Conservation (phyloP, 2,113 vertebrate species). For the Corvus hawaiiensis region DNA sequence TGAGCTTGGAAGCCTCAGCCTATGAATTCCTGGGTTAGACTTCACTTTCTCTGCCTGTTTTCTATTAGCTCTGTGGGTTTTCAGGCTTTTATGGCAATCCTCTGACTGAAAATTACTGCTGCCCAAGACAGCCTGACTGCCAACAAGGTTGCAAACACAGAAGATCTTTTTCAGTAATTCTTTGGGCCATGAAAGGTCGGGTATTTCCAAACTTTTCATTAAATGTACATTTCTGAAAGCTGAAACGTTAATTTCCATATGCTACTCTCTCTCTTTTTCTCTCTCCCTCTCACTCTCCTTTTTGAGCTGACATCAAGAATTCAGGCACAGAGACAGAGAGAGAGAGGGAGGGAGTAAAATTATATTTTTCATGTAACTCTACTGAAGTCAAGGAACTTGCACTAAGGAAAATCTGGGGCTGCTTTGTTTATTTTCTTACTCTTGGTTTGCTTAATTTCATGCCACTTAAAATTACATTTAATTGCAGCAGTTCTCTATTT, state of each 20-base stretch:
- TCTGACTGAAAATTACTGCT: conserved; percentile 68
- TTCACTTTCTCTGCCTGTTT: conserved; percentile 83
- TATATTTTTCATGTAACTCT: conserved; percentile 46
- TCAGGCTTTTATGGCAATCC: conserved; percentile 64
- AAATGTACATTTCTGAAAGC: conserved; percentile 39
- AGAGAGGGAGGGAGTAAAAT: background rate
- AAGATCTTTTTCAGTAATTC: conserved; percentile 46
- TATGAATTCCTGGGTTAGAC: conserved; percentile 77
- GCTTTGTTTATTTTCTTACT: conserved; percentile 60
- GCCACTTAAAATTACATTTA: conserved; percentile 24
- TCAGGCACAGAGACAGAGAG: conserved; percentile 23
- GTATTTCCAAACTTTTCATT: conserved; percentile 57
- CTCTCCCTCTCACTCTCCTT: background rate
- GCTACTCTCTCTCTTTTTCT: background rate
- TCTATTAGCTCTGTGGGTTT: conserved; percentile 80
- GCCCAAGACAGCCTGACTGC: conserved; percentile 65
- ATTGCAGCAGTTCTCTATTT: conserved; percentile 12
- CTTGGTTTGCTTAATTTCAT: conserved; percentile 38
- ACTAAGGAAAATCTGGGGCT: conserved; percentile 25
- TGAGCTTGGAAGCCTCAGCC: conserved; percentile 52
- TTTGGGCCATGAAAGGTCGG: conserved; percentile 12
- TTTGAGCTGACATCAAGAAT: conserved; percentile 63
- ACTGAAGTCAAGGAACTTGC: conserved; percentile 36
- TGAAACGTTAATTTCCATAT: conserved; percentile 59
- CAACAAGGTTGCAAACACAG: conserved; percentile 62